Evolutionary conservation across 2,113 vertebrate species (phyloP).

Genomic region (Peucedramus taeniatus): DNA sequence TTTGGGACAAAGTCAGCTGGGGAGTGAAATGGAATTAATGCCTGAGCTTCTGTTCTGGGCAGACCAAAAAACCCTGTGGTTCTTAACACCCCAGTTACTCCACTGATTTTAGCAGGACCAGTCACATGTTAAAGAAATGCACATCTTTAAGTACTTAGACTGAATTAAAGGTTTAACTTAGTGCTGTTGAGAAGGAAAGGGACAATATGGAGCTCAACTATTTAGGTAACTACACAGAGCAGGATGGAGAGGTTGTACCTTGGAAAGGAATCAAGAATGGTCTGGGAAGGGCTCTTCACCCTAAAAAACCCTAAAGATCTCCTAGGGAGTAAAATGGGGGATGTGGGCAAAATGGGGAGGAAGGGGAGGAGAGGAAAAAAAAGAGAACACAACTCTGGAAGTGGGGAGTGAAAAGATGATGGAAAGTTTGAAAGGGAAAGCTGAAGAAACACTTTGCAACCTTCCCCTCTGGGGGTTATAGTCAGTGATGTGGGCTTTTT

Average conservation of each 20-base stretch:
- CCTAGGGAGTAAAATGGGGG: not conserved
- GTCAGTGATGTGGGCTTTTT: conserved; percentile 22
- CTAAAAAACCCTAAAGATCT: not conserved
- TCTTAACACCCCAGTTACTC: not conserved
- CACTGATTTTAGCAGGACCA: not conserved
- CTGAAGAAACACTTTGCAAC: not conserved
- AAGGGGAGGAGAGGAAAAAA: not conserved
- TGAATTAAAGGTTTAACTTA: not conserved
- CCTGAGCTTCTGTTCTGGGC: not conserved
- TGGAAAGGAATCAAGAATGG: not conserved
- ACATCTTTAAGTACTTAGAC: not conserved
- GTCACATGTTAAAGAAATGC: not conserved
- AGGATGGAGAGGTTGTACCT: not conserved
- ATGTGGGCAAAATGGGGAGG: not conserved
- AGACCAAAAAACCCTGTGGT: not conserved
- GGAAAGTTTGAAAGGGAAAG: conserved; percentile 6
- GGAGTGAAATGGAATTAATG: not conserved
- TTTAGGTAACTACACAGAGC: not conserved
- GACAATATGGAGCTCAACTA: rapidly evolving
- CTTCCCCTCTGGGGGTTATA: not conserved
- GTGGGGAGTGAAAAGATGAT: not conserved
- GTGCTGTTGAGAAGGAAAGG: not conserved
- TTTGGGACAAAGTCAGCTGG: not conserved
- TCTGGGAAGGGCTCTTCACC: not conserved
- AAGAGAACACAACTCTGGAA: not conserved